Conservation (phyloP, 2,888 invertebrate species). For the Bellardia bayeri region DNA sequence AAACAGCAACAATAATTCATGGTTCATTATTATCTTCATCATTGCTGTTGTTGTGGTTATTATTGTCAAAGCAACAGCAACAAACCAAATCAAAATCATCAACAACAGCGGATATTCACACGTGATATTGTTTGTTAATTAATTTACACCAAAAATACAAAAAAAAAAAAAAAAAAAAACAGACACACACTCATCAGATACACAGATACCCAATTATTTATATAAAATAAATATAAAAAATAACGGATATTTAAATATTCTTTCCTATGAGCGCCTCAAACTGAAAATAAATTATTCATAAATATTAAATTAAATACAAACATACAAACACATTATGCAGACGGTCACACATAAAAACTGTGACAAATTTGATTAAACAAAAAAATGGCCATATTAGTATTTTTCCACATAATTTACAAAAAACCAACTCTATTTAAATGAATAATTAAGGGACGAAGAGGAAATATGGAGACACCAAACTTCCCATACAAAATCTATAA, state of each 20-base stretch:
- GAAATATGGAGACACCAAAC: not conserved
- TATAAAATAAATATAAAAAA: conserved; percentile 39
- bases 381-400: conserved; percentile 21
- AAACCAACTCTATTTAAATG: conserved; percentile 17
- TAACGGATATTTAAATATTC: conserved; percentile 70
- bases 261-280: conserved; percentile 26
- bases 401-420: not conserved
- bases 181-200: not conserved
- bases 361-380: conserved; percentile 54
- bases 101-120: conserved; percentile 80
- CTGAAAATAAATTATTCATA: conserved; percentile 36
- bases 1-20: conserved; percentile 24
- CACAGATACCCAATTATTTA: not conserved
- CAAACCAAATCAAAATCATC: conserved; percentile 64
- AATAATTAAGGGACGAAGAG: conserved; percentile 21
- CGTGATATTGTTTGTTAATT: conserved; percentile 80
- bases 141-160: conserved; percentile 72
- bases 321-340: not conserved
- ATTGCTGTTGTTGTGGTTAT: not conserved
- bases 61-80: conserved; percentile 8
- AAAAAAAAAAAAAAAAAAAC: not conserved
- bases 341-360: conserved; percentile 17
- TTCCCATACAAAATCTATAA: not conserved
- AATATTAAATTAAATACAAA: conserved; percentile 2
- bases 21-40: conserved; percentile 30